These are phyloP conservation scores for Leptobrachium leishanense DNA, from an alignment of 2,113 vertebrate species.

Conservation along the genomic window DNA sequence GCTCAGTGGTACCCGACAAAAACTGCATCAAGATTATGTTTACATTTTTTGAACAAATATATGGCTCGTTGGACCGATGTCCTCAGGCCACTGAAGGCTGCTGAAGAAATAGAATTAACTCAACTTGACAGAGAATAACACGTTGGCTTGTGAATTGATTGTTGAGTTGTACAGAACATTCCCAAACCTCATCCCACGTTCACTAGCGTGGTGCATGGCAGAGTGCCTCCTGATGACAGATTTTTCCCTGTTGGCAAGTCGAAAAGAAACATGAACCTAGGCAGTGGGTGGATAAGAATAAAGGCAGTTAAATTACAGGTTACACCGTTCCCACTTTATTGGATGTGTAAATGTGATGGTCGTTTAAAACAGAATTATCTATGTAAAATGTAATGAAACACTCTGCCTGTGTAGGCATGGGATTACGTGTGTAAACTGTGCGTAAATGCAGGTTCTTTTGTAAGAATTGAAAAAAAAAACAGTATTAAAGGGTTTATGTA, in stretches of 20 bases:
- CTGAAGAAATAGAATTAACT: too few species aligned
- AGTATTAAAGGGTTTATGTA: too few species aligned
- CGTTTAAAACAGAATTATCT: not conserved
- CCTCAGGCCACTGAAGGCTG: too few species aligned
- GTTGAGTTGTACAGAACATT: conserved; percentile 26
- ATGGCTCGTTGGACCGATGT: too few species aligned
- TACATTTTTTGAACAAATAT: too few species aligned
- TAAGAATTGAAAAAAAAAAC: not conserved
- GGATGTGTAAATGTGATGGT: not conserved
- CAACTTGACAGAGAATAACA: conserved; percentile 41
- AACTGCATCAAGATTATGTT: too few species aligned
- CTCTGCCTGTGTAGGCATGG: not conserved
- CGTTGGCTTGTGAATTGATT: conserved; percentile 1
- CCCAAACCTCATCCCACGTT: conserved; percentile 41
- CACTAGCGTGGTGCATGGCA: conserved; percentile 35
- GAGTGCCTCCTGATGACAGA: conserved; percentile 17
- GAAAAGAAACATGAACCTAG: conserved; percentile 39
- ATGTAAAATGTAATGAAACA: not conserved
- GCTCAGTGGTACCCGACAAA: too few species aligned
- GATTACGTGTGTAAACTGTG: not conserved
- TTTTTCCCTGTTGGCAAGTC: conserved; percentile 22
- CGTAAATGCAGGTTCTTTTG: not conserved
- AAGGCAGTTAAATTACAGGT: conserved; percentile 36
- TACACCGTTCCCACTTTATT: conserved; percentile 27
- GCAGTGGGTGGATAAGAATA: conserved; percentile 36